Evolutionary conservation across 2,113 vertebrate genomes (phyloP), one percentile per base, ranked within the genome.

Genomic region (Arenaria interpres): DNA sequence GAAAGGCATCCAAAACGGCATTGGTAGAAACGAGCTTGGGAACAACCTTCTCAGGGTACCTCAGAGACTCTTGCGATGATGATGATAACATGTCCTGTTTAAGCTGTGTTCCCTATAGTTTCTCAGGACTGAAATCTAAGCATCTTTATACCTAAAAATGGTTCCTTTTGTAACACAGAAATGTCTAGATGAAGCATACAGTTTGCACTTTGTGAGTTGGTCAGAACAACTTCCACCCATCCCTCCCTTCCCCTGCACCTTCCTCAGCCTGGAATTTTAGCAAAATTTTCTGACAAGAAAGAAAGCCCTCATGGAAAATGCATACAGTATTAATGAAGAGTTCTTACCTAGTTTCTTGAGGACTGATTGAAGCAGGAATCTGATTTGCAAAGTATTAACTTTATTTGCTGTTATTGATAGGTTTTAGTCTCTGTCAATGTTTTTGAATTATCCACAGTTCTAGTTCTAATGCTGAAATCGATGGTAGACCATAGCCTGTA

Each of bases 171-270:
- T 35, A 78, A 33, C 4, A 39, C 9, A 15, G 20, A 90, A 83
- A 64, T 20, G 0, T 32, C 53, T 54, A 17, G 6, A 33, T 28
- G 37, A 83, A 79, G 7, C 33, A 50, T 6, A 14, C 1, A 21
- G 6, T 45, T 67, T 63, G 7, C 4, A 60, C 7, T 68, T 79
- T 4, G 3, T 59, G 51, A 50, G 4, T 2, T 51, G 14, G 9
- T 5, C 28, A 45, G 46, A 81, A 22, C 39, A 51, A 77, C 54
- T 84, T 28, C 10, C 3, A 59, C 7, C 6, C 24, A 62, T 15
- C 5, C 2, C 9, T 4, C 5, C 6, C 8, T 32, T 35, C 12
- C 7, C 8, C 0, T 4, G 45, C 11, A 46, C 6, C 6, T 57
- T 74, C 14, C 5, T 3, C 6, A 59, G 4, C 8, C 7, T 14